Evolutionary conservation across 92 coral and sea anemone species (phyloP).

Genomic region (Pocillopora meandrina): DNA sequence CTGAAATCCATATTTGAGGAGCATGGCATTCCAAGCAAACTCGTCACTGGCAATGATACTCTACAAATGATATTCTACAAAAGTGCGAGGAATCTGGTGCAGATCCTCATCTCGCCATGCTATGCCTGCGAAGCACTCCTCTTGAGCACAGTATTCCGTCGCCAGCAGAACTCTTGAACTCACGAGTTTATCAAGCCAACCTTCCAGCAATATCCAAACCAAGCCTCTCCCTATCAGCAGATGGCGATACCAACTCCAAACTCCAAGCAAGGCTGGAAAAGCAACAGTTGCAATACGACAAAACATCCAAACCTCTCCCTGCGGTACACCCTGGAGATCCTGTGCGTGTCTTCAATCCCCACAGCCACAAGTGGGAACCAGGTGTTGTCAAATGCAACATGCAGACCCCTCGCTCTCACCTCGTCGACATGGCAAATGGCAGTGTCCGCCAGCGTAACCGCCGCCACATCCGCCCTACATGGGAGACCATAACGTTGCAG

Average conservation of each 20-base stretch:
- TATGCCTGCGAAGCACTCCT: constrained; percentile 75
- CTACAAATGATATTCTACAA: constrained; percentile 47
- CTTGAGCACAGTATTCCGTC: constrained; percentile 61
- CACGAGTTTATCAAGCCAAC: constrained; percentile 61
- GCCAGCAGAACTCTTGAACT: constrained; percentile 62
- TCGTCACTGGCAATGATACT: constrained; percentile 60
- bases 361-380: constrained; percentile 3
- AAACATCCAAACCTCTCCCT: constrained; percentile 34
- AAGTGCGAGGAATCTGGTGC: constrained; percentile 67
- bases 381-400: constrained; percentile 11
- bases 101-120: constrained; percentile 77
- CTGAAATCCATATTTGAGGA: constrained; percentile 70
- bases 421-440: constrained; percentile 25
- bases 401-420: constrained; percentile 24
- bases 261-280: constrained; percentile 56
- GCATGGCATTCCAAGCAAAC: constrained; percentile 33
- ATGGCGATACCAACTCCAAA: constrained; percentile 38
- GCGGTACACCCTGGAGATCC: constrained; percentile 14
- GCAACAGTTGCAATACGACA: constrained; percentile 45
- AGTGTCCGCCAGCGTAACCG: neutral
- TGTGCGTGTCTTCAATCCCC: constrained; percentile 28
- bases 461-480: constrained; percentile 1
- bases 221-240: constrained; percentile 8
- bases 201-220: constrained; percentile 63
- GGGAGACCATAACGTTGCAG: constrained; percentile 3